Base-by-base conservation (phyloP, 2,113 vertebrate species). In the Aleadryas rufinucha region DNA sequence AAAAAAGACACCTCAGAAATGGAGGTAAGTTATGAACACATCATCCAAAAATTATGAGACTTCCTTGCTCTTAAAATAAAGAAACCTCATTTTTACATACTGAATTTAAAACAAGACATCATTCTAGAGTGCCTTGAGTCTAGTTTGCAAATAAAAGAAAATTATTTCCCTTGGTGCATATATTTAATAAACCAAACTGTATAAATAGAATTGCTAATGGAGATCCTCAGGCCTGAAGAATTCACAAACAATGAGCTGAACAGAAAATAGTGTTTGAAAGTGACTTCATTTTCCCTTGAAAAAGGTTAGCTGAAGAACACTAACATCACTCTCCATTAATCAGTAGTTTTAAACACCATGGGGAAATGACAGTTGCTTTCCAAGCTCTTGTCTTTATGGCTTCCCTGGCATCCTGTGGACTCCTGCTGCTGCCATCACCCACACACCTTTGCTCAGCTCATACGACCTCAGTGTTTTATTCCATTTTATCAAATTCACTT, bases 121-220 rank as follows among this genome's bases (percentile, higher is more conserved):
- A 84, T 84, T 89, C 84, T 93, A 47, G 37, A 86, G 39, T 85
- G 78, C 24, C 71, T 83, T 92, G 83, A 94, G 79, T 93, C 78
- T 95, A 89, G 81, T 80, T 65, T 95, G 82, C 30, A 54, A 97
- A 96, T 95, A 88, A 83, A 97, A 90, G 54, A 81, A 97, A 93
- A 94, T 89, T 0, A 97, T 97, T 97, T 96, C 87, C 92, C 91
- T 94, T 84, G 87, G 95, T 96, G 90, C 22, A 65, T 93, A 95
- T 92, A 95, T 96, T 97, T 97, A 96, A 97, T 97, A 97, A 95
- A 94, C 49, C 95, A 94, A 96, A 94, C 56, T 75, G 12, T 89
- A 81, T 89, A 95, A 91, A 76, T 23, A 96, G 72, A 97, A 94
- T 93, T 95, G 52, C 42, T 96, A 94, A 94, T 92, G 84, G 94